Evolutionary conservation across 1,140 invertebrate species (phyloP).

Genomic region (Conus ventricosus): DNA sequence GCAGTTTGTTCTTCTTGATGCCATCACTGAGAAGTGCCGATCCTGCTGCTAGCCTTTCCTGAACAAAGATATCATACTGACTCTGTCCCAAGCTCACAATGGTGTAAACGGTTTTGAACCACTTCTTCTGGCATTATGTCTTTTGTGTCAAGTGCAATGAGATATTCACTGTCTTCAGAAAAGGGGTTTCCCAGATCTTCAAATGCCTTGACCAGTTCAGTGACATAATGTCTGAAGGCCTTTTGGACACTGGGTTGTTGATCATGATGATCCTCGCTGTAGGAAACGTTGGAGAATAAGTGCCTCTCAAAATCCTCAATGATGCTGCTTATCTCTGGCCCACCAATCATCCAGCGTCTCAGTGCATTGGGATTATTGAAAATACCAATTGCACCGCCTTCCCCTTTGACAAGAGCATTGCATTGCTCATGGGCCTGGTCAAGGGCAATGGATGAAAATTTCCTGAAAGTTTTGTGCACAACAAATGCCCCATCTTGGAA

Average conservation of each 20-base stretch:
- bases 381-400: slow-evolving; percentile 40
- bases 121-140: not conserved
- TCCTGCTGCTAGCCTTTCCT: not conserved
- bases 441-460: slow-evolving; percentile 29
- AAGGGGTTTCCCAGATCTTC: no score
- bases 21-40: not conserved
- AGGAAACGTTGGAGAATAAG: no score
- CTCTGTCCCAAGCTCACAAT: not conserved
- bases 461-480: not conserved
- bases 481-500: not conserved
- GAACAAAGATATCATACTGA: not conserved
- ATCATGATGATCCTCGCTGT: no score
- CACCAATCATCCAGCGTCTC: no score
- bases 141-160: not conserved
- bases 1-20: not conserved
- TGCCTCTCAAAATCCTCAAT: no score
- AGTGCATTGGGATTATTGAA: not conserved
- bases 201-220: no score
- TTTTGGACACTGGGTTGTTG: no score
- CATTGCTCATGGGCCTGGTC: slow-evolving; percentile 57
- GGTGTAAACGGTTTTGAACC: not conserved
- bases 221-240: no score
- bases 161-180: not conserved
- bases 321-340: no score
- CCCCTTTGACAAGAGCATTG: slow-evolving; percentile 54